Percentiles rank a stretch among this genome's conserved stretches.
These are phyloP conservation scores for Caenorhabditis brenneri DNA, from an alignment of 1,140 invertebrate species.

Conservation along the genomic window DNA sequence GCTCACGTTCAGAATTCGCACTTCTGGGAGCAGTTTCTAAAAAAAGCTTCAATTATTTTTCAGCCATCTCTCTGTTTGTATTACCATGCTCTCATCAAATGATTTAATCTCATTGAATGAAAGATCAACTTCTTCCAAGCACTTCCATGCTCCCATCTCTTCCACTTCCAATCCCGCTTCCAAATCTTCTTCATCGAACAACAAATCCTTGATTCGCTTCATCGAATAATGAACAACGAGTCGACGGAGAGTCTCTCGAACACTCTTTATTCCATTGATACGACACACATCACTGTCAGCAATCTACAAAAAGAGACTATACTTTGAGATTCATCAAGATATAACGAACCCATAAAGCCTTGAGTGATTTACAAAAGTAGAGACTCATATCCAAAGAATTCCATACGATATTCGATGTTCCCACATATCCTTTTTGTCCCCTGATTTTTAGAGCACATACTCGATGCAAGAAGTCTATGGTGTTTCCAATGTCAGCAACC, in stretches of 20 bases:
- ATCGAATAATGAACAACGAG: slow-evolving; percentile 58
- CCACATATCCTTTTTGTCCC: slow-evolving; percentile 72
- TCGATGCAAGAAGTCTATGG: slow-evolving; percentile 52
- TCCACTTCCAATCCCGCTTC: slow-evolving; percentile 65
- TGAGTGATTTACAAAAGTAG: slow-evolving; percentile 54
- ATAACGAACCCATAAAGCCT: slow-evolving; percentile 56
- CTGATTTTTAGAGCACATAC: slow-evolving; percentile 76
- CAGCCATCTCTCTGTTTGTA: neutral
- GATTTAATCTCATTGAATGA: slow-evolving; percentile 80
- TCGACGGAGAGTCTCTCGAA: slow-evolving; percentile 45
- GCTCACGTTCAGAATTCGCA: slow-evolving; percentile 78
- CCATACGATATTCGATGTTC: slow-evolving; percentile 87
- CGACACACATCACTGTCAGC: slow-evolving; percentile 53
- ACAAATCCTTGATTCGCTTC: slow-evolving; percentile 51
- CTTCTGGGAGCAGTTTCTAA: slow-evolving; percentile 79
- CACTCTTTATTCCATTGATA: slow-evolving; percentile 50
- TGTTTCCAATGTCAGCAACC: slow-evolving; percentile 50
- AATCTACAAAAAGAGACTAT: slow-evolving; percentile 44
- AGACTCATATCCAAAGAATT: slow-evolving; percentile 82
- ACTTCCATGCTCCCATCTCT: slow-evolving; percentile 74
- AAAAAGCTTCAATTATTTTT: slow-evolving; percentile 41
- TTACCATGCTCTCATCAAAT: slow-evolving; percentile 81
- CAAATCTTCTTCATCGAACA: slow-evolving; percentile 71
- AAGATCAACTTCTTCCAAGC: slow-evolving; percentile 78
- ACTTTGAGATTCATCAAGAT: too few relatives aligned